A percentile compares a stretch with the other conserved stretches of the same genome.
phyloP scores from a whole-genome alignment of 2,113 vertebrate genomes.

The Ursus arctos region DNA sequence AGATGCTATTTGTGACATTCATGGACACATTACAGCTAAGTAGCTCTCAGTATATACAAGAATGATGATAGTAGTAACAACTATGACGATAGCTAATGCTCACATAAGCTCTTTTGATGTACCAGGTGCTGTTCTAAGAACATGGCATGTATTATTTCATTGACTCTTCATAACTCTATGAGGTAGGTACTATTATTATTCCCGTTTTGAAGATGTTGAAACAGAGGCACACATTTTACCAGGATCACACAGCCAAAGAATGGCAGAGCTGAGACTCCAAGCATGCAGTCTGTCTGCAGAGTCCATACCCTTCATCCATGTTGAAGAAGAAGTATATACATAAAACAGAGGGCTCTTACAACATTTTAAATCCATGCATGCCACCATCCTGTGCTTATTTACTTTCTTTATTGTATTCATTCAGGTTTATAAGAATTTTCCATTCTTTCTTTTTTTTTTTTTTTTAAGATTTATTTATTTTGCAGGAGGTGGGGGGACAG shows the following conservation, averaged over 20 bases:
- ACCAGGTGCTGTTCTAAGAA: background rate
- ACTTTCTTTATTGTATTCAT: background rate
- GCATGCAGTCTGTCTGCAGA: background rate
- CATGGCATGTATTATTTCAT: background rate
- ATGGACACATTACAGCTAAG: background rate
- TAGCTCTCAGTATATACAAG: background rate
- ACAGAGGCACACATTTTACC: background rate
- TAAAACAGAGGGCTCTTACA: background rate
- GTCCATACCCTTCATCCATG: background rate
- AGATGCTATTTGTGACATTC: background rate
- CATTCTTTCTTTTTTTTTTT: background rate
- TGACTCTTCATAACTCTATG: background rate
- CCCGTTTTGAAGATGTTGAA: background rate
- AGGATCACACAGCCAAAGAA: background rate
- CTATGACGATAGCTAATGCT: background rate
- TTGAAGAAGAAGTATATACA: background rate
- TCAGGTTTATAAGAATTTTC: background rate
- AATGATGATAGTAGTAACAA: background rate
- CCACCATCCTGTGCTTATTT: background rate
- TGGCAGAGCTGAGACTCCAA: background rate
- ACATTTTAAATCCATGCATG: fast-evolving
- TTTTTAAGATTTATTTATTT: background rate
- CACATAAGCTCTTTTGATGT: background rate
- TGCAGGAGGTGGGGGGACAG: background rate
- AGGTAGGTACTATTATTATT: background rate